Evolutionary conservation across 2,113 vertebrate genomes (phyloP).

Genomic region (Toxotes jaculatrix): DNA sequence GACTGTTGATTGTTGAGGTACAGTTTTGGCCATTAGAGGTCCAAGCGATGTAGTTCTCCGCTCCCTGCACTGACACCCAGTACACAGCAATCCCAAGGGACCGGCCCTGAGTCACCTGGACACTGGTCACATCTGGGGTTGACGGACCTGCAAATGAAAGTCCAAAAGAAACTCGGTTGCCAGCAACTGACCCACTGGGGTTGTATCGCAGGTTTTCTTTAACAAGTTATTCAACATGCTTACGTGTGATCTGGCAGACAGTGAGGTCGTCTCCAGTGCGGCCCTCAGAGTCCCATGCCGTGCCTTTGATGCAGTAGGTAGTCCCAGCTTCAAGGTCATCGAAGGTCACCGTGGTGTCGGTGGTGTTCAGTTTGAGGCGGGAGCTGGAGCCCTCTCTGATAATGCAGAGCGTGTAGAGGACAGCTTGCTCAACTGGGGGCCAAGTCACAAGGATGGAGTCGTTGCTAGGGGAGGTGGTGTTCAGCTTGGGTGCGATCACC

Average conservation of each 20-base stretch:
- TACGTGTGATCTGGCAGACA: slow-evolving; percentile 92
- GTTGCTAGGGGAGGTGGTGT: slow-evolving; percentile 82
- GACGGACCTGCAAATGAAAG: slow-evolving; percentile 76
- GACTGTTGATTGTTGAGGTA: slow-evolving; percentile 65
- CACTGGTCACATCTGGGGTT: slow-evolving; percentile 56
- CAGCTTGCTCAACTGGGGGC: slow-evolving; percentile 85
- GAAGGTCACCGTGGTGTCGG: slow-evolving; percentile 83
- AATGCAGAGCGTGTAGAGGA: slow-evolving; percentile 87
- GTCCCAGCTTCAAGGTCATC: slow-evolving; percentile 86
- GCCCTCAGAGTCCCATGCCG: slow-evolving; percentile 87
- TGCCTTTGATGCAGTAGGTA: slow-evolving; percentile 89
- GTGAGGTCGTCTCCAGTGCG: slow-evolving; percentile 88
- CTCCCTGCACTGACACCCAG: slow-evolving; percentile 84
- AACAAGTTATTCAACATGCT: slow-evolving; percentile 51
- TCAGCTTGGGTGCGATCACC: slow-evolving; percentile 85
- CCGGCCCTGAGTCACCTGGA: slow-evolving; percentile 61
- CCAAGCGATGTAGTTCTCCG: slow-evolving; percentile 78
- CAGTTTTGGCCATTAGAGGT: slow-evolving; percentile 84
- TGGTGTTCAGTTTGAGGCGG: slow-evolving; percentile 87
- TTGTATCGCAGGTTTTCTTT: background rate
- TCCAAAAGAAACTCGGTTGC: background rate
- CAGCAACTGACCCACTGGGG: background rate
- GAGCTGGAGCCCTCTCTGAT: slow-evolving; percentile 85
- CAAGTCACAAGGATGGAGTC: slow-evolving; percentile 87
- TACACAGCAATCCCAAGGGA: slow-evolving; percentile 80